Percentiles rank a stretch among this genome's conserved stretches.
These are phyloP conservation scores for Melospiza georgiana DNA, from an alignment of 2,113 vertebrate species.

Conservation along the genomic window DNA sequence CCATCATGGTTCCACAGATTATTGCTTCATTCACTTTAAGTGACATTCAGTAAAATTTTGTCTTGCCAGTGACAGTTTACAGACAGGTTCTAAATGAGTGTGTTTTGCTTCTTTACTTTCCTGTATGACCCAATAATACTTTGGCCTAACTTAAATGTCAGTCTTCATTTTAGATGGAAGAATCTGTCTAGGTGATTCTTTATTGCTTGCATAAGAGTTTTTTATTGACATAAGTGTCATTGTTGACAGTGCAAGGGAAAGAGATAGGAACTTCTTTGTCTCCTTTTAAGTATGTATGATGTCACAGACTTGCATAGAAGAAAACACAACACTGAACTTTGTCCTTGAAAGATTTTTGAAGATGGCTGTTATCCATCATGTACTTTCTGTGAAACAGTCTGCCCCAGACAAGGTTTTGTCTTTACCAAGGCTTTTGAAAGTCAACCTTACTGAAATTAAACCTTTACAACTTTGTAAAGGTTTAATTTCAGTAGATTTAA, in stretches of 20 bases:
- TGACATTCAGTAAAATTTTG: background rate
- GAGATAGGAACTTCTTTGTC: background rate
- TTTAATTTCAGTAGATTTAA: background rate
- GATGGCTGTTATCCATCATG: background rate
- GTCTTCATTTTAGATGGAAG: background rate
- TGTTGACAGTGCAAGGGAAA: background rate
- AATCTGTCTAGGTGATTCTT: background rate
- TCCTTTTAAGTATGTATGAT: background rate
- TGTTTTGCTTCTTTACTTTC: background rate
- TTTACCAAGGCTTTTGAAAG: background rate
- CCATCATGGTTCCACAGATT: background rate
- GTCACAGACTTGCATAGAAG: background rate
- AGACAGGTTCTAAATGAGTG: background rate
- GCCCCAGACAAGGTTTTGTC: background rate
- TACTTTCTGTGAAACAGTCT: background rate
- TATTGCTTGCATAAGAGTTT: slow-evolving; percentile 7
- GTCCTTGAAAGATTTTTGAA: slow-evolving; percentile 9
- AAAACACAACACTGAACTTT: background rate
- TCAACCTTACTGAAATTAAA: no score
- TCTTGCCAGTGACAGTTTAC: background rate
- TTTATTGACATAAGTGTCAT: background rate
- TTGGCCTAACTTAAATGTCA: background rate
- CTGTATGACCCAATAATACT: background rate
- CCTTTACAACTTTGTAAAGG: background rate
- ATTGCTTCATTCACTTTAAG: background rate